phyloP scores from a whole-genome alignment of 2,888 invertebrate species.

The Rhimphoctona megacephalus region DNA sequence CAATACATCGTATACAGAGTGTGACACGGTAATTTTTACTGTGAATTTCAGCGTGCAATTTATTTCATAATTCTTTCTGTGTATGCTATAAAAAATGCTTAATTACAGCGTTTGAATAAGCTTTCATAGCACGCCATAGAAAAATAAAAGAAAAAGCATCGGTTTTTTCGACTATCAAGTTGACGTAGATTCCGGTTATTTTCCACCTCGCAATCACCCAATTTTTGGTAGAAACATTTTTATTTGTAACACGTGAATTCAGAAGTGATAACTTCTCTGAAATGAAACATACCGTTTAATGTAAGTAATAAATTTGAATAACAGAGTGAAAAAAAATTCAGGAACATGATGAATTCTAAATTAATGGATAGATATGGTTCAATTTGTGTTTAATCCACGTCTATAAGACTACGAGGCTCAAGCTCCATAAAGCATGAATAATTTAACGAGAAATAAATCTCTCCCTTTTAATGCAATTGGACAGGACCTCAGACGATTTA shows the following conservation, averaged over 20 bases:
- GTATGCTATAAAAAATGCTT: not conserved
- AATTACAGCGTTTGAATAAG: not conserved
- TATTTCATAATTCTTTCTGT: not conserved
- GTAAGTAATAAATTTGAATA: not conserved
- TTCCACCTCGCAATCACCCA: not conserved
- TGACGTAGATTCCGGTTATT: not conserved
- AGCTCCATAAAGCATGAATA: slow-evolving; percentile 25
- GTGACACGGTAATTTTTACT: not conserved
- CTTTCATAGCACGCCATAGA: not conserved
- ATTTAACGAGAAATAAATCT: slow-evolving; percentile 46
- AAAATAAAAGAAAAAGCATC: not conserved
- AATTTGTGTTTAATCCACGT: not conserved
- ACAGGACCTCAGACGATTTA: slow-evolving; percentile 44
- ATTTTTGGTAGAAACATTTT: not conserved
- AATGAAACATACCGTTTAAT: not conserved
- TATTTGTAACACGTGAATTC: not conserved
- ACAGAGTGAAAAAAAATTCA: not conserved
- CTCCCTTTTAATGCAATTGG: slow-evolving; percentile 41
- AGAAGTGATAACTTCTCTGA: not conserved
- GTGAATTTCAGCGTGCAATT: not conserved
- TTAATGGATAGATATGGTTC: not conserved
- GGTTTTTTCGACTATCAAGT: not conserved
- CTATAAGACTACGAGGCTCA: not conserved
- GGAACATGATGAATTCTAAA: not conserved
- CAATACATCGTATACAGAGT: not conserved